Evolutionary conservation across 2,888 invertebrate species (phyloP), one percentile per base, ranked within the genome.

Genomic region (Capitulum mitella): DNA sequence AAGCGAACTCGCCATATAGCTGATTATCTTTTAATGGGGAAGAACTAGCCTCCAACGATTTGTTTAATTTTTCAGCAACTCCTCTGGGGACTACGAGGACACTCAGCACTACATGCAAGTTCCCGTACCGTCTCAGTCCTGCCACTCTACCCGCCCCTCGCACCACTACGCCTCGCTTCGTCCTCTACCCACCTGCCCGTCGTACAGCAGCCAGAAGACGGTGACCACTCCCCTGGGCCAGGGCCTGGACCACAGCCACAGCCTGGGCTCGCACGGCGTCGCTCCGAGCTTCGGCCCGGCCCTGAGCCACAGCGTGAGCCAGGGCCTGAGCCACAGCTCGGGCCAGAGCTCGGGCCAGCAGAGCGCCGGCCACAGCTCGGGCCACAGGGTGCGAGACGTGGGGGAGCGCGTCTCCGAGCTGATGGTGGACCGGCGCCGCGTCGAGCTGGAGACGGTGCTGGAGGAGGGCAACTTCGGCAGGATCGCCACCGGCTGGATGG

Each of bases 161-260:
- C 84, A 82, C 80, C 83, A 80, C 82, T 85, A 80, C 81, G 85
- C 77, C 82, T 86, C 80, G 83, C 84, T 61, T 83, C 84, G 87
- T 89, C 89, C 87, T 88, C 89, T 86, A 90, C 90, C 86, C 91
- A 92, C 88, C 89, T 92, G 84, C 91, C 92, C 87, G 90, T 93
- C 84, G 19, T 92, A 92, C 87, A 92, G 92, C 88, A 92, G 91
- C 86, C 91, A 91, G 86, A 90, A 90, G 82, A 92, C 92, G 88
- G 92, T 92, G 85, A 91, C 91, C 90, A 92, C 92, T 87, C 88
- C 92, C 84, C 87, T 92, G 86, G 92, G 92, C 92, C 76, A 29
- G 46, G 3, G 29, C 32, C 10, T 48, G 3, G 43, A 46, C 29
- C 76, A 76, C 14, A 48, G 26, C 46, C 19, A 32, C 43, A 46